Evolutionary conservation across 2,797 vertebrate species (phyloP), one percentile per base, ranked within the genome.

Genomic region (Notolepis coatsorum): DNA sequence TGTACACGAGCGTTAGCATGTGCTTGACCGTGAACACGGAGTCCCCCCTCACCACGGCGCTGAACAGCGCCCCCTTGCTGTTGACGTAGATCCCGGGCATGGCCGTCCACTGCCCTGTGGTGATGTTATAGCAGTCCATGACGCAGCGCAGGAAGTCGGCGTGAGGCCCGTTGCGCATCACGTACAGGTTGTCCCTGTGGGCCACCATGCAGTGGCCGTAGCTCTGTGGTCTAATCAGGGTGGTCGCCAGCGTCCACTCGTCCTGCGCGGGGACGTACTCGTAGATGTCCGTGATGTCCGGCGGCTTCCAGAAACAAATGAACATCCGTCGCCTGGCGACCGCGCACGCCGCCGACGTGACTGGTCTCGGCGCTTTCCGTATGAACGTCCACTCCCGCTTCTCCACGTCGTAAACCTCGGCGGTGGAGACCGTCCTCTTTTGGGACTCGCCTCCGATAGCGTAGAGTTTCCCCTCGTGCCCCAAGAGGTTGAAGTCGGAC

Each of bases 121-220:
- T 95, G 48, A 99, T 88, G 75, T 96, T 96, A 84, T 96, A 96
- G 78, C 94, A 92, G 63, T 99, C 97, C 9, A 99, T 96, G 28
- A 93, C 80, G 0, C 98, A 99, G 7, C 95, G 94, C 58, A 99
- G 60, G 78, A 99, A 99, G 79, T 99, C 98, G 0, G 95, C 97
- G 0, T 88, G 88, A 1, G 96, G 97, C 9, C 98, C 97, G 0
- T 99, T 99, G 35, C 97, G 93, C 92, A 99, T 97, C 63, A 99
- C 88, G 0, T 98, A 99, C 55, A 99, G 91, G 35, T 95, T 94
- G 85, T 98, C 95, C 0, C 93, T 83, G 65, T 99, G 97, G 2
- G 95, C 95, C 54, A 96, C 95, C 97, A 99, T 98, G 72, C 94
- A 97, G 73, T 98, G 97, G 20, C 98, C 97, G 0, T 99, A 99